Conservation (phyloP, 1,140 invertebrate species). For the Parasteatoda tepidariorum region DNA sequence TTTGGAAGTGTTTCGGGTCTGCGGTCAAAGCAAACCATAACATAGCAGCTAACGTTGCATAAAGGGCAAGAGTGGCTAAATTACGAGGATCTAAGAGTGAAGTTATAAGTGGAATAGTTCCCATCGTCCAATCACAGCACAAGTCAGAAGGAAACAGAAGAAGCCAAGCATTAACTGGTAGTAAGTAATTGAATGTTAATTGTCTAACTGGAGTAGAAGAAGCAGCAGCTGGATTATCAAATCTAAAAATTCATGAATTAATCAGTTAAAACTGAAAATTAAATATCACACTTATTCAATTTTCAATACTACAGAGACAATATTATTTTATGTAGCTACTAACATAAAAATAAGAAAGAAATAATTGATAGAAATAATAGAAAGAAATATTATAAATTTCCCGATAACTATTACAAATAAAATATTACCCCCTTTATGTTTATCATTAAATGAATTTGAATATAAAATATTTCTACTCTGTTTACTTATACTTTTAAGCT, state of each 20-base stretch:
- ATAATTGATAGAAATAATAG: too few relatives aligned
- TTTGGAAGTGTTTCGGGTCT: slow-evolving; percentile 37
- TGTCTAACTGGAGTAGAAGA: slow-evolving; percentile 82
- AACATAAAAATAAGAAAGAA: too few relatives aligned
- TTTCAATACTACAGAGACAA: too few relatives aligned
- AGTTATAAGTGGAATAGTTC: slow-evolving; percentile 88
- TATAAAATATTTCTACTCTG: too few relatives aligned
- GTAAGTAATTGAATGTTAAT: slow-evolving; percentile 92
- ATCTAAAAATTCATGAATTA: slow-evolving; percentile 7
- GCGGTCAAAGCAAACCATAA: slow-evolving; percentile 22
- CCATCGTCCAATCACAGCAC: slow-evolving; percentile 99
- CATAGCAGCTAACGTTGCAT: slow-evolving; percentile 68
- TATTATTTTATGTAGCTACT: too few relatives aligned
- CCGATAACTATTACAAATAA: too few relatives aligned
- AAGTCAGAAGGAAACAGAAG: slow-evolving; percentile 88
- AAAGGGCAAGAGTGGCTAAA: slow-evolving; percentile 82
- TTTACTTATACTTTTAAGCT: too few relatives aligned
- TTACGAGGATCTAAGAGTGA: slow-evolving; percentile 85
- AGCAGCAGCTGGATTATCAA: slow-evolving; percentile 89
- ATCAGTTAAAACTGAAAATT: not conserved
- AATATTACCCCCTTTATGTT: too few relatives aligned
- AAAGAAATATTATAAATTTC: too few relatives aligned
- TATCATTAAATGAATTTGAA: too few relatives aligned
- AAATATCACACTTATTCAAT: too few relatives aligned
- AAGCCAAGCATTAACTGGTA: slow-evolving; percentile 90